Evolutionary conservation across 2,888 invertebrate genomes (phyloP), one percentile per base, ranked within the genome.

Genomic region (Nezara viridula): DNA sequence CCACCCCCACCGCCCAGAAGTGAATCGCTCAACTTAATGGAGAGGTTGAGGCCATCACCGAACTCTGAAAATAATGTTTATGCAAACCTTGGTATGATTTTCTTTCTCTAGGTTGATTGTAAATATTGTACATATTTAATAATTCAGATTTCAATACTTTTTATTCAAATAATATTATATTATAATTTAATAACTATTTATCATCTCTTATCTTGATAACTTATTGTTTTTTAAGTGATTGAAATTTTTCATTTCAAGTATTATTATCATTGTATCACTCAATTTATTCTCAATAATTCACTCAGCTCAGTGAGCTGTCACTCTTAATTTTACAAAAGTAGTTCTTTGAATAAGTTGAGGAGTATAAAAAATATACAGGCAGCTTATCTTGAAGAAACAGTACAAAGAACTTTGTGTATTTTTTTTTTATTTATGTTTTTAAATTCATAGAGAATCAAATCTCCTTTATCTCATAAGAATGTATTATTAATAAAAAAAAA

Each of bases 1-100:
- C 96, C 96, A 21, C 97, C 97, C 0, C 97, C 97, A 14, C 97
- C 96, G 2, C 96, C 97, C 0, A 94, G 97, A 47, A 94, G 95
- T 93, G 92, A 94, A 92, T 92, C 96, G 92, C 92, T 93, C 90
- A 90, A 92, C 52, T 91, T 91, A 90, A 96, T 96, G 92, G 96
- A 96, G 85, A 95, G 95, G 37, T 93, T 96, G 91, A 96, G 96
- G 44, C 96, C 96, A 40, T 96, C 96, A 19, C 96, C 96, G 0
- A 96, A 96, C 92, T 95, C 95, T 87, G 94, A 94, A 60, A 94
- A 94, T 88, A 90, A 90, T 88, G 49, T 97, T 92, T 97, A 97
- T 93, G 97, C 97, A 91, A 97, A 97, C 94, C 94, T 96, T 93
- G 96, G 95, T 95, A 93, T 87, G 81, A 73, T 37, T 86, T 37